These are phyloP conservation scores for Cydia pomonella DNA, from an alignment of 1,140 invertebrate species.

Conservation along the genomic window DNA sequence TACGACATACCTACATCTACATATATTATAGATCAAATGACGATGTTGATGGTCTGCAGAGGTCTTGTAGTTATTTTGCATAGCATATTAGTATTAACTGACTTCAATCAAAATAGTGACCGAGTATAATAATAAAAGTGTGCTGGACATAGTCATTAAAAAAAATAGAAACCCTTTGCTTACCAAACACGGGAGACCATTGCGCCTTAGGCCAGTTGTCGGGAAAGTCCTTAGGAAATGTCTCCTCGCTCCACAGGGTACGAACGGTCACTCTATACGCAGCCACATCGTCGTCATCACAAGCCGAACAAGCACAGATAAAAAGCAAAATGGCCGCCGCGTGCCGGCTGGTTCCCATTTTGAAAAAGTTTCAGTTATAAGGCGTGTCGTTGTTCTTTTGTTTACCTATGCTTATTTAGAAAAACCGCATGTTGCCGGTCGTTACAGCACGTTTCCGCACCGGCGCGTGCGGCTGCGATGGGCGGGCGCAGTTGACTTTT, in stretches of 20 bases:
- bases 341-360: constrained; percentile 38
- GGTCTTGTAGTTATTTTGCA: no score
- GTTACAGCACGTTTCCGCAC: background rate
- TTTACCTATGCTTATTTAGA: constrained; percentile 33
- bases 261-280: constrained; percentile 91
- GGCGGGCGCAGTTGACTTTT: constrained; percentile 70
- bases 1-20: no score
- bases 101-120: no score
- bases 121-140: no score
- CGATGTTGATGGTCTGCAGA: no score
- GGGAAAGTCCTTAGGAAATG: constrained; percentile 94
- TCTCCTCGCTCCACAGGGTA: constrained; percentile 91
- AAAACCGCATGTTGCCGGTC: background rate
- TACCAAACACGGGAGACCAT: constrained; percentile 94
- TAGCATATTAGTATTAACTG: no score
- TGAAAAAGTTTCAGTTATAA: background rate
- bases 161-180: constrained; percentile 64
- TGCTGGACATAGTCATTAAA: background rate
- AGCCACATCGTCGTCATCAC: constrained; percentile 82
- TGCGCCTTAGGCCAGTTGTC: constrained; percentile 93
- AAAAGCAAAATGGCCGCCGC: constrained; percentile 72
- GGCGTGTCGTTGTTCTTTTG: constrained; percentile 18
- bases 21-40: no score
- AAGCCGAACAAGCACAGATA: constrained; percentile 49
- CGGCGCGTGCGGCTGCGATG: constrained; percentile 61